These are phyloP conservation scores for Marcusenius ussheri DNA, from an alignment of 2,113 vertebrate species.

Conservation along the genomic window DNA sequence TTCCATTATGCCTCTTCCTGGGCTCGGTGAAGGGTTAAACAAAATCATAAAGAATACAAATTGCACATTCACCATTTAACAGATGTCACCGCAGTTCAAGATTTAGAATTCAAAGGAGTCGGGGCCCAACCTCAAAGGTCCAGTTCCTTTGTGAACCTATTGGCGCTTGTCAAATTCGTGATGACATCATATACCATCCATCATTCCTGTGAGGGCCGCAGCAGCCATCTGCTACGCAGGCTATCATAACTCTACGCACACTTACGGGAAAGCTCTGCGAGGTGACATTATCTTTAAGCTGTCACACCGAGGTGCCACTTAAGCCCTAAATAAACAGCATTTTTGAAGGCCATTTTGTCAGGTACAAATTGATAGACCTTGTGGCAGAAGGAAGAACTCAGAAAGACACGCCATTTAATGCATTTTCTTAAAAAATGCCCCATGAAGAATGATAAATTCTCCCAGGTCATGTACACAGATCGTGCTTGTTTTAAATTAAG, in stretches of 20 bases:
- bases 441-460: neutral
- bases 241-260: constrained; percentile 76
- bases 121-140: constrained; percentile 69
- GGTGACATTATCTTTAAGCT: constrained; percentile 69
- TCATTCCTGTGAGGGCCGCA: constrained; percentile 73
- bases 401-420: neutral
- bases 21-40: constrained; percentile 72
- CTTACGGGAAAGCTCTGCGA: constrained; percentile 62
- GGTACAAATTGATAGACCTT: constrained; percentile 22
- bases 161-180: constrained; percentile 68
- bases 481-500: neutral
- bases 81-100: constrained; percentile 78
- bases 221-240: constrained; percentile 82
- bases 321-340: constrained; percentile 35
- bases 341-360: constrained; percentile 25
- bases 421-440: neutral
- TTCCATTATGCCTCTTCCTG: constrained; percentile 62
- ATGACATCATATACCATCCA: constrained; percentile 97
- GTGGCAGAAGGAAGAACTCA: neutral
- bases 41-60: constrained; percentile 81
- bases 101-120: constrained; percentile 82
- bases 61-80: constrained; percentile 82
- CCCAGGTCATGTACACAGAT: neutral
- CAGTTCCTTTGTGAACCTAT: constrained; percentile 73
- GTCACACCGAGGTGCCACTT: constrained; percentile 50